These are phyloP conservation scores for Caenorhabditis uteleia DNA, from an alignment of 2,888 invertebrate genomes.

Conservation along the genomic window DNA sequence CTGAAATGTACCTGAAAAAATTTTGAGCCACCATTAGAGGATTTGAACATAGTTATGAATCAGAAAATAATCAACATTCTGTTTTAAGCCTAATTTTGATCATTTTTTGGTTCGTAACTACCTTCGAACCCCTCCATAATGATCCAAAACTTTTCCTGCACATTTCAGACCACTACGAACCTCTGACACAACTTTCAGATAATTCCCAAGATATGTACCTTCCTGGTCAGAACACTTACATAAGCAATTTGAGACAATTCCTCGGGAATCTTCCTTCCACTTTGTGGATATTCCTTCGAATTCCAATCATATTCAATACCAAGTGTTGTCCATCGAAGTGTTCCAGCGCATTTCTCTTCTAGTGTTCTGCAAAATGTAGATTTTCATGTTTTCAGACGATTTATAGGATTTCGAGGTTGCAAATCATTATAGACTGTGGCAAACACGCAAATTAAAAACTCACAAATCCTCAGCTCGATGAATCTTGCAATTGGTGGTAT, in stretches of 20 bases:
- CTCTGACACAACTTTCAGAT: conserved; percentile 2
- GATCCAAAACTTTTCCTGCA: too few species aligned
- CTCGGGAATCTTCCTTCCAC: conserved; percentile 58
- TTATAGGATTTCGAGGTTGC: background rate
- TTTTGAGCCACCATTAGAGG: too few species aligned
- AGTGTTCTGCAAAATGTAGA: background rate
- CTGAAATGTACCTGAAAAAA: too few species aligned
- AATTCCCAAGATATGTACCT: too few species aligned
- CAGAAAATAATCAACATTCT: background rate
- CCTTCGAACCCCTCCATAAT: too few species aligned
- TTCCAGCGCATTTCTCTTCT: conserved; percentile 62
- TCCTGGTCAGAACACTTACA: too few species aligned
- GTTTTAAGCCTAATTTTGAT: background rate
- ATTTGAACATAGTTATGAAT: too few species aligned
- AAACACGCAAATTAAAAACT: background rate
- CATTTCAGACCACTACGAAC: too few species aligned
- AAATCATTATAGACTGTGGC: conserved; percentile 1
- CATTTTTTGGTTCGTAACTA: too few species aligned
- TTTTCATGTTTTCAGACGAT: too few species aligned
- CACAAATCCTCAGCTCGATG: conserved; percentile 46
- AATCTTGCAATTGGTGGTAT: conserved; percentile 71
- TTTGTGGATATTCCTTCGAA: conserved; percentile 78
- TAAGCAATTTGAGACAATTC: conserved; percentile 48
- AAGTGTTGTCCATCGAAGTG: conserved; percentile 89
- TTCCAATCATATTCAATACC: conserved; percentile 99